Base-by-base conservation (phyloP, 2,888 invertebrate species). In the Hypercompe scribonia region DNA sequence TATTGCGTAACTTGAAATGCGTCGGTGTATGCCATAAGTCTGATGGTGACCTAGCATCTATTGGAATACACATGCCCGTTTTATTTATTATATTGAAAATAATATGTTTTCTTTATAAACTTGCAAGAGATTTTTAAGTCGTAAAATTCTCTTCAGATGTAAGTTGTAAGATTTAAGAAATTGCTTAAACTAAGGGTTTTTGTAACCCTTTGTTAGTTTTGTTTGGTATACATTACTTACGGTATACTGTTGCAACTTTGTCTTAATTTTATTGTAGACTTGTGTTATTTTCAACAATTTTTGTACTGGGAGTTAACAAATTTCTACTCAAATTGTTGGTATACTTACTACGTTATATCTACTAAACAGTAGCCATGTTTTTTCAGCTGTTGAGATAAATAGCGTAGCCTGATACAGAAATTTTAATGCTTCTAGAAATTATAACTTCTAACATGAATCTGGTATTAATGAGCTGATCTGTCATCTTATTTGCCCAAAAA, bases 1-100 rank as follows among this genome's bases (percentile, higher is more conserved):
- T 82, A 77, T 77, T 73, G 74, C 75, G 71, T 72, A 65, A 68
- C 67, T n/a, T 24, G 39, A 39, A 39, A 39, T 42, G 18, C 39
- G 42, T 33, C 33, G 66, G 18, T 46, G 46, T 24, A 24, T 5
- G 0, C 24, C 15, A 28, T 33, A 34, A 31, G 61, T 7, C 28
- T 28, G 36, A 36, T 28, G 42, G 34, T 61, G 42, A 42, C 39
- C 65, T 63, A 65, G 71, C 73, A 74, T 72, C 76, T 54, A 54
- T 21, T 72, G 24, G 65, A 74, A 68, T 39, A 69, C 34, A 70
- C 71, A 67, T 68, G 58, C 65, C 33, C 39, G 54, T 65, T 68
- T 69, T 70, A 46, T 65, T 46, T 61, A 54, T 31, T 70, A 63
- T 70, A 70, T 61, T 65, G 54, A 65, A 15, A 73, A 50, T 3